phyloP scores from a whole-genome alignment of 2,113 vertebrate genomes.

The Microcebus griseorufus region DNA sequence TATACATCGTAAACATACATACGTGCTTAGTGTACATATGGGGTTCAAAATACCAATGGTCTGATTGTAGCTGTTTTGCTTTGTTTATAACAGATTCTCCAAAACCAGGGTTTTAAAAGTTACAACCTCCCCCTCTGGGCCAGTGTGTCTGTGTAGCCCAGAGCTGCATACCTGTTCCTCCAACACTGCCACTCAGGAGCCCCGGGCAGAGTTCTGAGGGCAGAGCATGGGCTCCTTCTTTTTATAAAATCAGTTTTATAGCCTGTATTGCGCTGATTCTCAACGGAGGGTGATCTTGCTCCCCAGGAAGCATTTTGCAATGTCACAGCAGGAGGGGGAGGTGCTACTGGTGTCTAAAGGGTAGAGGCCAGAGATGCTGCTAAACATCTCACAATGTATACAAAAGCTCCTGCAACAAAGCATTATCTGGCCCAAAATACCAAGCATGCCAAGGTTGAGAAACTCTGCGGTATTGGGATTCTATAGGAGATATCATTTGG shows the following conservation, averaged over 20 bases:
- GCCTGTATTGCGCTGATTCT: neutral
- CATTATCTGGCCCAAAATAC: neutral
- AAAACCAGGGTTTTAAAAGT: neutral
- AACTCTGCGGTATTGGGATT: neutral
- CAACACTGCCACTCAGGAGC: neutral
- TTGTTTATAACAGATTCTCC: neutral
- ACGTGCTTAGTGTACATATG: neutral
- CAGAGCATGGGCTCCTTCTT: neutral
- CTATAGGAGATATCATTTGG: neutral
- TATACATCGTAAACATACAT: neutral
- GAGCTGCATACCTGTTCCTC: neutral
- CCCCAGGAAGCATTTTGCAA: neutral
- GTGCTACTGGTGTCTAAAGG: neutral
- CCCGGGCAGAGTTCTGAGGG: neutral
- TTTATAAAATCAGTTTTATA: neutral
- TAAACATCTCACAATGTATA: neutral
- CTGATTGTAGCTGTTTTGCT: neutral
- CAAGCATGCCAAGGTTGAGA: neutral
- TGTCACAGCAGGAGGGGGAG: neutral
- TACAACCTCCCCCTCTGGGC: neutral
- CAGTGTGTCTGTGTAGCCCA: neutral
- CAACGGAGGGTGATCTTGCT: neutral
- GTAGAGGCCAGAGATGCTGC: neutral
- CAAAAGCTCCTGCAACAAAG: neutral
- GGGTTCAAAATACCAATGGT: neutral